Evolutionary conservation across 2,113 vertebrate genomes (phyloP), one percentile per base, ranked within the genome.

Genomic region (Melanerpes formicivorus): DNA sequence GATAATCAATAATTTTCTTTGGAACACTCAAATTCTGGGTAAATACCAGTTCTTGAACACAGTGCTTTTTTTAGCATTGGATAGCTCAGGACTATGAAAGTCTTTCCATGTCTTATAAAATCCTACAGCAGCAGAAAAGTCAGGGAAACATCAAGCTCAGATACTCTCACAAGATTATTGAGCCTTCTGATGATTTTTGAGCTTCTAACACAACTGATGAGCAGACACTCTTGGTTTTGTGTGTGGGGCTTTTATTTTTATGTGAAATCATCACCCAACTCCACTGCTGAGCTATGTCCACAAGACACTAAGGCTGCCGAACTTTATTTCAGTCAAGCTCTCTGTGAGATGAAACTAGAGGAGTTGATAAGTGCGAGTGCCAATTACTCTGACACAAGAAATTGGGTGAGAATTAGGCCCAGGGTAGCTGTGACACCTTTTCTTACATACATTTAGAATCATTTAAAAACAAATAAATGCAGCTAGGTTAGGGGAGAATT

Each of bases 391-490:
- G 34, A 88, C 52, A 44, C 34, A 63, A 72, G 26, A 55, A 75
- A 66, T 66, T 88, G 74, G 34, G 87, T 81, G 81, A 89, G 15
- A 84, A 73, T 63, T 55, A 73, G 40, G 18, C 44, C 48, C 32
- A 26, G 16, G 10, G 27, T 74, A 64, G 63, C 84, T 87, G 72
- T 93, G 48, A 64, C 32, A 64, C 29, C 83, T 78, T 27, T 55
- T 71, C 64, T 94, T 93, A 10, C 10, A 56, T 74, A 30, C 1
- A 5, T 42, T 42, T 85, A 50, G 48, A 50, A 50, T 23, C 48
- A 50, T 96, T 96, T 74, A 78, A 66, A 92, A 86, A 93, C 59
- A 97, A 96, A 87, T 80, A 95, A 93, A 82, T 13, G 3, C 40
- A 78, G 34, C 23, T 88, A 91, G 64, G 74, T 91, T 92, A 90